phyloP scores from a whole-genome alignment of 2,797 vertebrate genomes.

The Nyctalus aviator region DNA sequence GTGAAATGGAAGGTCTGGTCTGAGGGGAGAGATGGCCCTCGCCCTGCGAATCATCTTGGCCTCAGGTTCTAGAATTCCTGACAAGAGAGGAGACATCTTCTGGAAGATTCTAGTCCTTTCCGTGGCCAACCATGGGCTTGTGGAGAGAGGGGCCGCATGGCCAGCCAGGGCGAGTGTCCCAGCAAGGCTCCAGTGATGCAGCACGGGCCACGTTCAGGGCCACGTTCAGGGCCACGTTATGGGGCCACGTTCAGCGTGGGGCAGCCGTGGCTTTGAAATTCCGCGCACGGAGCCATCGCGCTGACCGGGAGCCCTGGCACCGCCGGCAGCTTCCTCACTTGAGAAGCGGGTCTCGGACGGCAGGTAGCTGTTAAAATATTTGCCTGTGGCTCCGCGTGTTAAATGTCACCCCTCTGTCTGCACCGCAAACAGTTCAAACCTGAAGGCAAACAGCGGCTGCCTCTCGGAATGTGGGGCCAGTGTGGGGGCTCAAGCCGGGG shows the following conservation, averaged over 20 bases:
- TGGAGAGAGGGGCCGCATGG: neutral
- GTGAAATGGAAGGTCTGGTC: neutral
- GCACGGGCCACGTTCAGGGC: neutral
- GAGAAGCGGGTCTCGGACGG: conserved; percentile 13
- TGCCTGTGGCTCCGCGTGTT: conserved; percentile 66
- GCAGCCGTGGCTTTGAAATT: neutral
- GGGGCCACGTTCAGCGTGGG: neutral
- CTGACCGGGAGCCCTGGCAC: too few relatives aligned
- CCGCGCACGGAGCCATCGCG: neutral
- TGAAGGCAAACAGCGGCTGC: conserved; percentile 47
- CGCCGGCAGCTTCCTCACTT: conserved; percentile 4
- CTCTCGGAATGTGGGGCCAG: neutral
- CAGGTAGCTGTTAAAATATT: conserved; percentile 64
- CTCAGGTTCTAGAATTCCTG: conserved; percentile 16
- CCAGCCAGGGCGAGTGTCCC: neutral
- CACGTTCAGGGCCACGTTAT: neutral
- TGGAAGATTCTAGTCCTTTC: neutral
- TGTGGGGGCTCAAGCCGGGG: neutral
- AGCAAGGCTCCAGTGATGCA: neutral
- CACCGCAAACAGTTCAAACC: conserved; percentile 66
- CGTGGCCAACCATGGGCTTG: neutral
- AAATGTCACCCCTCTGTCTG: conserved; percentile 75
- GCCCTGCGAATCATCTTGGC: neutral
- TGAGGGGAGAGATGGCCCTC: neutral
- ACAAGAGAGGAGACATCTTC: neutral